These are phyloP conservation scores for Balaeniceps rex DNA, from an alignment of 2,113 vertebrate genomes.

Conservation along the genomic window DNA sequence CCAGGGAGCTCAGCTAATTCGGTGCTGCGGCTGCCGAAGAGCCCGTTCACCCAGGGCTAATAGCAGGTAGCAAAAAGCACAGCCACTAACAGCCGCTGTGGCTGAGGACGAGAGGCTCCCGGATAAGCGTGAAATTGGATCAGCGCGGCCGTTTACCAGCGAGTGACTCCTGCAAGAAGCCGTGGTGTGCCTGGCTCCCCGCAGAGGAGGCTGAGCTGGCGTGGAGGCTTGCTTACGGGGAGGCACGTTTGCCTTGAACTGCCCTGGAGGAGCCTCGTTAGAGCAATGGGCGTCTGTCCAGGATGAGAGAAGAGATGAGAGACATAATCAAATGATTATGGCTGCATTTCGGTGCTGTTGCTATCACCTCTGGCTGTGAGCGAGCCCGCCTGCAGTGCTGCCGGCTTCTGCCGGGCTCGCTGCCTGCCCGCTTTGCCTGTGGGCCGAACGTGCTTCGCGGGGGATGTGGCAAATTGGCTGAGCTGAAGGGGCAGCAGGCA, in stretches of 20 bases:
- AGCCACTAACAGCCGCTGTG: not conserved
- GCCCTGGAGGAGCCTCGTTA: not conserved
- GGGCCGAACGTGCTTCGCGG: accelerated
- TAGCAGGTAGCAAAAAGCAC: not conserved
- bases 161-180: no score
- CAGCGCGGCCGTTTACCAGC: accelerated
- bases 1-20: not conserved
- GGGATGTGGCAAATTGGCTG: accelerated
- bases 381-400: not conserved
- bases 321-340: not conserved
- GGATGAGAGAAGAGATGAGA: not conserved
- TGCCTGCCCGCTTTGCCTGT: not conserved
- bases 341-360: accelerated
- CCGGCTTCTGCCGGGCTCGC: not conserved
- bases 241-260: not conserved
- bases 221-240: accelerated
- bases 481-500: not conserved
- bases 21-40: not conserved
- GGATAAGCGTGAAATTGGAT: not conserved
- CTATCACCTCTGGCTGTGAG: not conserved
- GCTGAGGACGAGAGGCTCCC: not conserved
- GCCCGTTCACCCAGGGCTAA: not conserved
- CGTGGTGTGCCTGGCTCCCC: accelerated
- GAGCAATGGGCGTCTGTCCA: accelerated
- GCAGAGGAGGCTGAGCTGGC: not conserved